Evolutionary conservation across 2,888 invertebrate genomes (phyloP).

Genomic region (Leptopterna dolabrata): DNA sequence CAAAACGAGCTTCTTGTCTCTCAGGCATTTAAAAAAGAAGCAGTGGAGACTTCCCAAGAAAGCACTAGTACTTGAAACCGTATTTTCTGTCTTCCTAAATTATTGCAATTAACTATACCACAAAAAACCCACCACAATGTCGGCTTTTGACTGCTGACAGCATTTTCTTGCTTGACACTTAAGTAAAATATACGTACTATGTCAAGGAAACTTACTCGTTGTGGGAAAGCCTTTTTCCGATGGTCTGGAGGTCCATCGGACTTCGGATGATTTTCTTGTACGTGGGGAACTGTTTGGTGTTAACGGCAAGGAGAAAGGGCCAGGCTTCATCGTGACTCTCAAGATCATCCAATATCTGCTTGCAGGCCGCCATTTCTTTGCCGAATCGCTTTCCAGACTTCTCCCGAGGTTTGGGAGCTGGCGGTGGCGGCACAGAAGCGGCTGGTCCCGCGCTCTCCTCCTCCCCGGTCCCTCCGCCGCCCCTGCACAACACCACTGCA

Average conservation of each 20-base stretch:
- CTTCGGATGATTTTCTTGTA: constrained; percentile 96
- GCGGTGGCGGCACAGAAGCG: constrained; percentile 10
- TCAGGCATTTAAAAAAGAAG: no score
- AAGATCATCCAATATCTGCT: constrained; percentile 84
- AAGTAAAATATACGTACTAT: no score
- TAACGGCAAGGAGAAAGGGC: constrained; percentile 96
- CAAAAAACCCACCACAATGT: no score
- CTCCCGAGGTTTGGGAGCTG: constrained; percentile 69
- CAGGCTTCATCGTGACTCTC: constrained; percentile 94
- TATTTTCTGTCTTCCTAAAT: no score
- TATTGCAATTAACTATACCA: no score
- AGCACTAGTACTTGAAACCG: no score
- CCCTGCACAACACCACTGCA: constrained; percentile 19
- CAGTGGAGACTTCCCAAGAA: no score
- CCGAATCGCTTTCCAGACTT: constrained; percentile 72
- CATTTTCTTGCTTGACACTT: no score
- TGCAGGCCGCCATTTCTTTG: constrained; percentile 84
- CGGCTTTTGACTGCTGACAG: no score
- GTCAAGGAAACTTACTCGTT: constrained; percentile 58
- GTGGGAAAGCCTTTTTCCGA: constrained; percentile 80
- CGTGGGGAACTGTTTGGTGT: constrained; percentile 97
- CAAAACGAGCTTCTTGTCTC: no score
- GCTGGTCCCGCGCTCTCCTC: constrained; percentile 1
- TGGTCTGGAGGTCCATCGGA: constrained; percentile 97
- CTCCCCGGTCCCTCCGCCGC: constrained; percentile 18